These are phyloP conservation scores for Gymnocephalus cernua DNA, from an alignment of 2,113 vertebrate genomes.

Conservation along the genomic window DNA sequence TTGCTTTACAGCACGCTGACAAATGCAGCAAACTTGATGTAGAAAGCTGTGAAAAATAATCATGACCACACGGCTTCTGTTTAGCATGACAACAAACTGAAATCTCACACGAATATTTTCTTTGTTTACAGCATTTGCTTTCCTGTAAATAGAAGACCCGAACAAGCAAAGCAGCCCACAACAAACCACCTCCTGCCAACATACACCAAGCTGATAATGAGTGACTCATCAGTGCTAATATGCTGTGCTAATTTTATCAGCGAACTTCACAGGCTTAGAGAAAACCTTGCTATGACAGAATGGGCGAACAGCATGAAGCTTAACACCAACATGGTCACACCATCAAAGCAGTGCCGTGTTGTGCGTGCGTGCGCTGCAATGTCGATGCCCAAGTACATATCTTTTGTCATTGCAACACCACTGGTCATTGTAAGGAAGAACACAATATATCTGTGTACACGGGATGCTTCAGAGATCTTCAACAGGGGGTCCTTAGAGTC, in stretches of 20 bases:
- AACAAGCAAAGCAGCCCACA: conserved; percentile 57
- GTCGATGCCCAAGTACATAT: neutral
- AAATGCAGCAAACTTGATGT: conserved; percentile 3
- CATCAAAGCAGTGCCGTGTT: conserved; percentile 18
- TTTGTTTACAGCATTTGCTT: conserved; percentile 41
- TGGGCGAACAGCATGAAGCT: conserved; percentile 47
- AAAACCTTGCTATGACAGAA: conserved; percentile 50
- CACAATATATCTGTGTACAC: neutral
- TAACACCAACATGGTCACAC: conserved; percentile 31
- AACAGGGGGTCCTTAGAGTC: too few relatives aligned
- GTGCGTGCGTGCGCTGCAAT: neutral
- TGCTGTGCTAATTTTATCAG: conserved; percentile 73
- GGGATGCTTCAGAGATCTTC: neutral
- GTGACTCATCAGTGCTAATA: conserved; percentile 75
- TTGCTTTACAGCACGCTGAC: neutral
- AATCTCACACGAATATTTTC: conserved; percentile 25
- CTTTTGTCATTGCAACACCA: neutral
- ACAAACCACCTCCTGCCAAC: conserved; percentile 63
- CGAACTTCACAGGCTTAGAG: conserved; percentile 54
- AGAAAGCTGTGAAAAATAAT: conserved; percentile 33
- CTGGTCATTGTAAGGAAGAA: neutral
- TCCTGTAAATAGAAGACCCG: conserved; percentile 52
- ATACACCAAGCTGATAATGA: conserved; percentile 64
- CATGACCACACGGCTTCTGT: conserved; percentile 42
- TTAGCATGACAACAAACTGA: conserved; percentile 47